phyloP scores from a whole-genome alignment of 2,113 vertebrate genomes.

The Clarias batrachus region DNA sequence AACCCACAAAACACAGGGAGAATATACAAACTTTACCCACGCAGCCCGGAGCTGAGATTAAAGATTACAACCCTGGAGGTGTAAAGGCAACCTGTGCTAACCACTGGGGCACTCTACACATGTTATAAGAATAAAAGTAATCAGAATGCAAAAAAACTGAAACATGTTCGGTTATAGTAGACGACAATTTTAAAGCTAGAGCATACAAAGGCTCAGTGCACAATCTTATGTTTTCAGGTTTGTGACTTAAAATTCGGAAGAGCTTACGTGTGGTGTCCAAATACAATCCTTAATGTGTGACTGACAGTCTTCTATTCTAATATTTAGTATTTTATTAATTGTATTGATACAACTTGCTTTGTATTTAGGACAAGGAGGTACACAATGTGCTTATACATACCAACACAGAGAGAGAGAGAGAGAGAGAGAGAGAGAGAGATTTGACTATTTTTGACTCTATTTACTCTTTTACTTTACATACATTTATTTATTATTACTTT shows the following conservation, averaged over 20 bases:
- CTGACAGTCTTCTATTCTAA: not conserved
- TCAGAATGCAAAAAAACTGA: not conserved
- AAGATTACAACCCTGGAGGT: no score
- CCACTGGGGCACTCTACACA: no score
- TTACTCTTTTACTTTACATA: no score
- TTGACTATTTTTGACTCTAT: no score
- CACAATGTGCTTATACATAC: not conserved
- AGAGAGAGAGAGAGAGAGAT: constrained; percentile 32
- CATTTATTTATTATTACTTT: no score
- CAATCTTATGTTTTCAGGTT: not conserved
- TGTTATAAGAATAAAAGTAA: no score
- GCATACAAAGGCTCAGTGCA: not conserved
- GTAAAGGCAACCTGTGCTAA: no score
- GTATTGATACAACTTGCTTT: not conserved
- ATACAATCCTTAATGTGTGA: not conserved
- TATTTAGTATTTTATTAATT: not conserved
- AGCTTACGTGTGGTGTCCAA: not conserved
- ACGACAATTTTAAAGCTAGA: not conserved
- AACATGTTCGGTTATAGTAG: not conserved
- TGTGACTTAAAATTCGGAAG: not conserved
- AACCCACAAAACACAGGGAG: no score
- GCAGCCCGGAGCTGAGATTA: no score
- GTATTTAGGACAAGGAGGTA: not conserved
- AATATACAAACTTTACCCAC: no score
- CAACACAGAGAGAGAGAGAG: constrained; percentile 33